phyloP scores from a whole-genome alignment of 2,113 vertebrate genomes.

The Chaetodon trifascialis region DNA sequence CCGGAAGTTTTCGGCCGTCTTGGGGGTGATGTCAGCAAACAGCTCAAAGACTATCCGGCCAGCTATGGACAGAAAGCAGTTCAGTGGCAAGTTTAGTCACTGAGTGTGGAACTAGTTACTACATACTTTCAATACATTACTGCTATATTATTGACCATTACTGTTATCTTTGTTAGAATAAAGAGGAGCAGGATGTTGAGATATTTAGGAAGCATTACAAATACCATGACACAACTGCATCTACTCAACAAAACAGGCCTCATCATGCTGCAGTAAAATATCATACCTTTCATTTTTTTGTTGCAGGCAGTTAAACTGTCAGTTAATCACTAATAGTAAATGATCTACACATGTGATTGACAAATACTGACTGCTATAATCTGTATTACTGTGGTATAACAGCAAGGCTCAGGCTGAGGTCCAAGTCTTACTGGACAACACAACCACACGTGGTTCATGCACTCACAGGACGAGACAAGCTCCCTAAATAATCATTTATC shows the following conservation, averaged over 20 bases:
- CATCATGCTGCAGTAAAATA: not conserved
- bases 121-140: not conserved
- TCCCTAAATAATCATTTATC: not conserved
- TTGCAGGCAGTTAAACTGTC: too few species aligned
- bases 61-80: conserved; percentile 74
- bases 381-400: not conserved
- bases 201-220: not conserved
- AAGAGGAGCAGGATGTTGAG: not conserved
- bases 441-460: conserved; percentile 58
- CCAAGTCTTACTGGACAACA: not conserved
- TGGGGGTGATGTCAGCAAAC: conserved; percentile 94
- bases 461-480: not conserved
- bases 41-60: conserved; percentile 94
- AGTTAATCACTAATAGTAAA: not conserved
- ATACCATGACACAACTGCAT: too few species aligned
- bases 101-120: not conserved
- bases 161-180: not conserved
- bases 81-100: not conserved
- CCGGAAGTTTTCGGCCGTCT: conserved; percentile 96
- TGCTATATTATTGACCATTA: not conserved
- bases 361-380: too few species aligned
- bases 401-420: too few species aligned
- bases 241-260: not conserved
- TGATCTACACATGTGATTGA: too few species aligned
- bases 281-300: not conserved